Conservation (phyloP, 1,140 invertebrate species). For the Streblospio benedicti region DNA sequence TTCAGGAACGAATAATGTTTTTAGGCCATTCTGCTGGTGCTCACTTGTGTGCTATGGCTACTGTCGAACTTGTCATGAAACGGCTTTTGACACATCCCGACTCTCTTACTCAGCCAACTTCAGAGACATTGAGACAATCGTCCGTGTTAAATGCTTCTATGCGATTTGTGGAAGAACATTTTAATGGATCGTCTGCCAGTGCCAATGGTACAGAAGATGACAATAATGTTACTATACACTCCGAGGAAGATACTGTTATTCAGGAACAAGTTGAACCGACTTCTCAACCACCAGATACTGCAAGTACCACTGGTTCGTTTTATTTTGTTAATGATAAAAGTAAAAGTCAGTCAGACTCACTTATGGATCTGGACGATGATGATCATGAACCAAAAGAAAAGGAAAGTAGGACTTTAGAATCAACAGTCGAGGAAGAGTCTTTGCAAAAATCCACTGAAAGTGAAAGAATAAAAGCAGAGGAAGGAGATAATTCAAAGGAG, state of each 20-base stretch:
- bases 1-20: constrained; percentile 37
- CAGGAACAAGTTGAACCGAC: neutral
- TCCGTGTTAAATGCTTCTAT: neutral
- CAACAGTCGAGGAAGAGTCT: neutral
- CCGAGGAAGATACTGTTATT: neutral
- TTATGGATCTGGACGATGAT: too few relatives aligned
- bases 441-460: neutral
- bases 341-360: neutral
- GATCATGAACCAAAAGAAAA: too few relatives aligned
- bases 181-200: neutral
- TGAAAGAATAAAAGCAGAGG: neutral
- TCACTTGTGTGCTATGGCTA: constrained; percentile 37
- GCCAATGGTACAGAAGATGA: neutral
- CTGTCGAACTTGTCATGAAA: constrained; percentile 32
- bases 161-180: neutral
- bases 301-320: constrained; percentile 3
- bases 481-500: neutral
- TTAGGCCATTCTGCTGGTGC: constrained; percentile 43
- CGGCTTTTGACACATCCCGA: constrained; percentile 1
- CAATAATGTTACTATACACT: neutral
- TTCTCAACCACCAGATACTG: neutral
- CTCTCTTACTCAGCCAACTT: neutral
- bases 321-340: neutral
- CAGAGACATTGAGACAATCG: neutral
- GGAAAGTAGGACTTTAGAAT: too few relatives aligned